Conservation (phyloP, 2,888 invertebrate genomes). For the Gymnocheta viridis region DNA sequence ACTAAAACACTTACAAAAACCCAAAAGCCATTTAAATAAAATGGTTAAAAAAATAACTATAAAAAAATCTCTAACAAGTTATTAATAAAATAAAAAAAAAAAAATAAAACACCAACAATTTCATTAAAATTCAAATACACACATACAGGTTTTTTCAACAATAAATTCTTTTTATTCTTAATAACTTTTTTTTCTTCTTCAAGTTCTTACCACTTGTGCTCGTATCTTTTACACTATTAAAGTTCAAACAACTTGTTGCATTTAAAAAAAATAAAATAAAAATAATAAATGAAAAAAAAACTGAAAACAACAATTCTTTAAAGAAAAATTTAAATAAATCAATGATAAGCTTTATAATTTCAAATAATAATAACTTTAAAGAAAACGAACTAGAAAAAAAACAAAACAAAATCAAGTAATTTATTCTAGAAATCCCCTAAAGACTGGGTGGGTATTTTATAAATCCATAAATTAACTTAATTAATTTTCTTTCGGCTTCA, state of each 20-base stretch:
- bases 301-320: too few species aligned
- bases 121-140: conserved; percentile 48
- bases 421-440: conserved; percentile 21
- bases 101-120: background rate
- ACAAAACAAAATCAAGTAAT: conserved; percentile 16
- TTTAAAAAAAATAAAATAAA: conserved; percentile 23
- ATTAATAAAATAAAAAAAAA: conserved; percentile 5
- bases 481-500: conserved; percentile 31
- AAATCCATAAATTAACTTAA: conserved; percentile 35
- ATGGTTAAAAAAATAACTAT: background rate
- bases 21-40: conserved; percentile 8
- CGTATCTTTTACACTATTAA: conserved; percentile 22
- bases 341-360: background rate
- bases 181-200: background rate
- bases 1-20: background rate
- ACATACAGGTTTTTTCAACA: conserved; percentile 28
- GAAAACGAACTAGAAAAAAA: background rate
- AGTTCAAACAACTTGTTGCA: conserved; percentile 58
- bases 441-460: background rate
- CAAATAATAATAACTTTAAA: conserved; percentile 6
- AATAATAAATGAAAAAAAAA: too few species aligned
- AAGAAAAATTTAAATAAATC: background rate
- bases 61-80: conserved; percentile 29
- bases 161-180: conserved; percentile 22
- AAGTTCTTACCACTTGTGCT: background rate